Conservation (phyloP, 1,140 invertebrate genomes). For the Drosophila funebris region DNA sequence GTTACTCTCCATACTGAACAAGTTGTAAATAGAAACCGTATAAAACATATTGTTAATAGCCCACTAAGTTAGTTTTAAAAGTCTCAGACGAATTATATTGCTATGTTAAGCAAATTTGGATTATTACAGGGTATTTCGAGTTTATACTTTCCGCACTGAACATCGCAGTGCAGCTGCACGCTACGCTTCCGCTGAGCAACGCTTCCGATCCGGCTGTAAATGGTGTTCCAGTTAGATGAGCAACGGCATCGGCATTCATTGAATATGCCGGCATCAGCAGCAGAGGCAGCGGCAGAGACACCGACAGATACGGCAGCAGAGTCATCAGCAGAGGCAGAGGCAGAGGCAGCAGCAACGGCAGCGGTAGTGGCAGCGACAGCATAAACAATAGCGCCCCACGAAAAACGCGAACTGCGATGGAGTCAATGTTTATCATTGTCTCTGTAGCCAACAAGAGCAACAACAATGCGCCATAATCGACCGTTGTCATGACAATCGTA, state of each 20-base stretch:
- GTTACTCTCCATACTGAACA: too few species aligned
- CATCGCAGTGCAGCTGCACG: constrained; percentile 28
- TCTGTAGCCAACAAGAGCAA: constrained; percentile 30
- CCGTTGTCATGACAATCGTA: constrained; percentile 62
- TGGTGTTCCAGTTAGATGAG: constrained; percentile 72
- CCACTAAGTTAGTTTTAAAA: neutral
- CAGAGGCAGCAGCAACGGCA: constrained; percentile 7
- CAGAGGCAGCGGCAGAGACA: constrained; percentile 2
- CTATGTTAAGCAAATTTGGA: neutral
- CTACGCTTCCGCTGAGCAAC: constrained; percentile 36
- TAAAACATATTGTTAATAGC: too few species aligned
- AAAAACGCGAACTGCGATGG: constrained; percentile 38
- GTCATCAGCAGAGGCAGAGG: constrained; percentile 1
- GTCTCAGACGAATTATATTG: neutral
- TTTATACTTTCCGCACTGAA: neutral
- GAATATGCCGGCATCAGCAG: constrained; percentile 20
- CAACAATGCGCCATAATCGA: constrained; percentile 36
- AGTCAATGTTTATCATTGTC: constrained; percentile 57
- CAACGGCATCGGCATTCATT: constrained; percentile 55
- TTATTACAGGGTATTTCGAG: constrained; percentile 8
- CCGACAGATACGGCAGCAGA: neutral
- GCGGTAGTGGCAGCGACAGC: constrained; percentile 11
- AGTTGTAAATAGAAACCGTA: too few species aligned
- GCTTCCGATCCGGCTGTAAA: constrained; percentile 38
- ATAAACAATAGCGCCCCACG: constrained; percentile 57